These are phyloP conservation scores for Zaprionus capensis DNA, from an alignment of 1,140 invertebrate genomes.

Conservation along the genomic window DNA sequence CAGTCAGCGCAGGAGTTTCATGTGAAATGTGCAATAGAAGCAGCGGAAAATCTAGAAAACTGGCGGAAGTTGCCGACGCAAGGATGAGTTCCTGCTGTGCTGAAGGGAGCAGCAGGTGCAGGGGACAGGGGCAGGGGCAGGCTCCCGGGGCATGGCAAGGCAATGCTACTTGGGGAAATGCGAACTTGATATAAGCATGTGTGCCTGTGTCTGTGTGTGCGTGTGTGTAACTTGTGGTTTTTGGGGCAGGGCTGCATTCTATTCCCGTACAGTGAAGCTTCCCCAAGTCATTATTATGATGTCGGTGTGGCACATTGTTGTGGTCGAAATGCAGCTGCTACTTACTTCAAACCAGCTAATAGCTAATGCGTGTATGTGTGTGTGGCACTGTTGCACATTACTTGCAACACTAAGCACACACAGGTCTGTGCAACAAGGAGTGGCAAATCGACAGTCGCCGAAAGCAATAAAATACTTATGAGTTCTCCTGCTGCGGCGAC, in stretches of 20 bases:
- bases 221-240: conserved; percentile 18
- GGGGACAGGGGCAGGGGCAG: not conserved
- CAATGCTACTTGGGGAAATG: conserved; percentile 1
- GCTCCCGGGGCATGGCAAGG: not conserved
- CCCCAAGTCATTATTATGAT: conserved; percentile 26
- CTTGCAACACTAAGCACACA: conserved; percentile 3
- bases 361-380: conserved; percentile 13
- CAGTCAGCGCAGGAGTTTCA: conserved; percentile 11
- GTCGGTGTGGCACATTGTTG: conserved; percentile 35
- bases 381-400: conserved; percentile 23
- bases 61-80: conserved; percentile 30
- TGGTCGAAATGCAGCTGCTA: conserved; percentile 23
- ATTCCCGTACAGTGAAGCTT: conserved; percentile 10
- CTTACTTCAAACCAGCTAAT: conserved; percentile 16
- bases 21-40: conserved; percentile 37
- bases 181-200: conserved; percentile 20
- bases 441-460: conserved; percentile 22
- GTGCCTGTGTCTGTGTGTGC: conserved; percentile 2
- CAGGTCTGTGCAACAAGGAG: not conserved
- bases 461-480: conserved; percentile 23
- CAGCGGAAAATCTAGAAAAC: conserved; percentile 36
- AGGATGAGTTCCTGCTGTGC: conserved; percentile 22
- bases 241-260: not conserved
- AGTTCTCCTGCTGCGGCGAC: not conserved
- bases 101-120: not conserved